phyloP scores from a whole-genome alignment of 2,888 invertebrate genomes.

The Hypolimnas misippus region DNA sequence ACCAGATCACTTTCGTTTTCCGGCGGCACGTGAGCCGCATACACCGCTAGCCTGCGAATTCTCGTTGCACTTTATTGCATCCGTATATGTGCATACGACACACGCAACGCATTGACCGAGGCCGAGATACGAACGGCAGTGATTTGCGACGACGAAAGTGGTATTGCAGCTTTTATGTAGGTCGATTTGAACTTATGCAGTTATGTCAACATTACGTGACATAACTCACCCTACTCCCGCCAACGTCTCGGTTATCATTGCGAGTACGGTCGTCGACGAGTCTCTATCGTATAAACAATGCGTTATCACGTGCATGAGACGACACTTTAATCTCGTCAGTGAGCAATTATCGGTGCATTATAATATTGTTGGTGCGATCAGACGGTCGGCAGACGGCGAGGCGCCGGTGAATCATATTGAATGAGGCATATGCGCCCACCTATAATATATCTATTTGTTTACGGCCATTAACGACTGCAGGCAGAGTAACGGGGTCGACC shows the following conservation, averaged over 20 bases:
- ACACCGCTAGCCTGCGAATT: slow-evolving; percentile 76
- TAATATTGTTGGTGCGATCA: slow-evolving; percentile 72
- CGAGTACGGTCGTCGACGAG: slow-evolving; percentile 5
- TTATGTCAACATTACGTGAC: slow-evolving; percentile 76
- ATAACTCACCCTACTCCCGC: slow-evolving; percentile 30
- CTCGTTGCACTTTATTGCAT: slow-evolving; percentile 79
- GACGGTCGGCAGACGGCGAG: slow-evolving; percentile 76
- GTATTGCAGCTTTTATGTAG: slow-evolving; percentile 82
- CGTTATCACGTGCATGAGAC: slow-evolving; percentile 50
- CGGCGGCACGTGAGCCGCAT: slow-evolving; percentile 75
- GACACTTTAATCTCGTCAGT: slow-evolving; percentile 72
- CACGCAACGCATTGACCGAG: slow-evolving; percentile 82
- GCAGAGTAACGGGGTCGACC: slow-evolving; percentile 59
- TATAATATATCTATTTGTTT: slow-evolving; percentile 74
- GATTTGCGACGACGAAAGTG: slow-evolving; percentile 84
- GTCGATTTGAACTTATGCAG: slow-evolving; percentile 69
- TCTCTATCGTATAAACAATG: slow-evolving; percentile 20
- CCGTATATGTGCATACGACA: slow-evolving; percentile 82
- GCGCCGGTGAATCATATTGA: slow-evolving; percentile 82
- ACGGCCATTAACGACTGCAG: slow-evolving; percentile 73
- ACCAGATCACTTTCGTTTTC: slow-evolving; percentile 82
- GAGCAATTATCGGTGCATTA: slow-evolving; percentile 74
- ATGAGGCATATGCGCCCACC: slow-evolving; percentile 73
- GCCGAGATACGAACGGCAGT: slow-evolving; percentile 78
- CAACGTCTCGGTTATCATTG: slow-evolving; percentile 17